Evolutionary conservation across 2,888 invertebrate genomes (phyloP).

Genomic region (Cantharis rustica): DNA sequence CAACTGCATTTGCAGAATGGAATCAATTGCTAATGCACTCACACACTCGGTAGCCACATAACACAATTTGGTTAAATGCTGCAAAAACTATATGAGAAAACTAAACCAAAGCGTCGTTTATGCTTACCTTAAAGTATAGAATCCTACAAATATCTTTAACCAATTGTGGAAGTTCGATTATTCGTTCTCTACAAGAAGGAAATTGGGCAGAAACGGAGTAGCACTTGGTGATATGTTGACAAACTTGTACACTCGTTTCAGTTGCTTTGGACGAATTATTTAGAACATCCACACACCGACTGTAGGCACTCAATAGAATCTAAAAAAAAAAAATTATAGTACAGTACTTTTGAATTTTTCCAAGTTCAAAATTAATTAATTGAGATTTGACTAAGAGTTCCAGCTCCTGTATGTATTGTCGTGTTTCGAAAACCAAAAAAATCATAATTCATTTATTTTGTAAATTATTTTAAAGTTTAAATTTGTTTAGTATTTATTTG

Average conservation of each 20-base stretch:
- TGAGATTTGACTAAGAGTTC: too few species aligned
- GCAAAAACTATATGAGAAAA: constrained; percentile 34
- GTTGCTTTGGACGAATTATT: constrained; percentile 75
- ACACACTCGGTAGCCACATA: constrained; percentile 90
- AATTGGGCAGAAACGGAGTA: constrained; percentile 96
- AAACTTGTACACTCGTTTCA: constrained; percentile 88
- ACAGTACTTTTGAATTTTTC: too few species aligned
- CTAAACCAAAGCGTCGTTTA: constrained; percentile 3
- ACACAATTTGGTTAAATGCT: constrained; percentile 83
- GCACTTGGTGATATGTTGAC: constrained; percentile 88
- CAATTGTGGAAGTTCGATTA: constrained; percentile 86
- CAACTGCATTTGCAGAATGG: constrained; percentile 82
- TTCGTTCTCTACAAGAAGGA: constrained; percentile 83
- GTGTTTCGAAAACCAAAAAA: too few species aligned
- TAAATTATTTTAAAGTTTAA: too few species aligned
- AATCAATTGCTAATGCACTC: constrained; percentile 84
- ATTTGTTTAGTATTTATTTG: too few species aligned
- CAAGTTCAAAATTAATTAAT: too few species aligned
- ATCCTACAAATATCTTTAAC: constrained; percentile 85
- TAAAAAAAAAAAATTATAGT: too few species aligned
- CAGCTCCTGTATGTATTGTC: too few species aligned
- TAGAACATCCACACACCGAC: constrained; percentile 91
- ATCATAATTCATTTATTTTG: too few species aligned
- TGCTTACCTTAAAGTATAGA: constrained; percentile 77
- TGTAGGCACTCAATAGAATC: constrained; percentile 86